These are phyloP conservation scores for Parus major DNA, from an alignment of 2,113 vertebrate species.

Conservation along the genomic window DNA sequence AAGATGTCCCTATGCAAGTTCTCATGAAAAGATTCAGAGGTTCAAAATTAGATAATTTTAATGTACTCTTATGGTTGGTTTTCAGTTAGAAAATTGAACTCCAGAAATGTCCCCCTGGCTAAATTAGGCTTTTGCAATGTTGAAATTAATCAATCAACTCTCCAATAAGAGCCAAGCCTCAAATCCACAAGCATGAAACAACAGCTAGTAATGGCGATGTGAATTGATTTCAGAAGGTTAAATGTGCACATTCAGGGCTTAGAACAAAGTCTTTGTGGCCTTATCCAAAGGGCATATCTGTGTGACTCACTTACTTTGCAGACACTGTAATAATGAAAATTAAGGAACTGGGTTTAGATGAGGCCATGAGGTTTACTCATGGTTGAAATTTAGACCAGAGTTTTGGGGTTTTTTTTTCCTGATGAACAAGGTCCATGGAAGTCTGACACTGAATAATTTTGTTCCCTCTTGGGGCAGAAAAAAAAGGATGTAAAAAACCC, in stretches of 20 bases:
- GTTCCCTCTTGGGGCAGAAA: neutral
- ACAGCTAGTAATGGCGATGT: conserved; percentile 10
- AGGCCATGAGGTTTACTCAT: conserved; percentile 13
- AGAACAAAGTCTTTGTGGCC: conserved; percentile 7
- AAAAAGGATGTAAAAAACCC: neutral
- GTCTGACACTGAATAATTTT: neutral
- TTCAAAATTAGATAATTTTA: conserved; percentile 26
- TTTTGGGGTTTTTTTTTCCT: neutral
- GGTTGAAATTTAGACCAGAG: neutral
- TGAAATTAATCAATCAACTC: conserved; percentile 53
- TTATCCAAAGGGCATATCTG: neutral
- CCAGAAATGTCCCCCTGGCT: conserved; percentile 2
- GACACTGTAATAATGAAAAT: conserved; percentile 42
- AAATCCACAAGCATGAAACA: conserved; percentile 49
- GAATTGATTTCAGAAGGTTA: conserved; percentile 61
- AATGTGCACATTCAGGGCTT: conserved; percentile 3
- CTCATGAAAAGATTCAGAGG: neutral
- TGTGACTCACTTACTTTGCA: neutral
- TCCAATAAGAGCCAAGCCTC: conserved; percentile 38
- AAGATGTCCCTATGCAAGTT: neutral
- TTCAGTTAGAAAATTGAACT: conserved; percentile 9
- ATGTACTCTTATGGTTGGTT: neutral
- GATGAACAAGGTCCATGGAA: neutral
- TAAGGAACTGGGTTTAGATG: conserved; percentile 18
- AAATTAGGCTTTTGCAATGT: conserved; percentile 27